Percentiles rank a stretch among this genome's conserved stretches.
phyloP scores from a whole-genome alignment of 92 coral and sea anemone genomes.

The Micromussa lordhowensis region DNA sequence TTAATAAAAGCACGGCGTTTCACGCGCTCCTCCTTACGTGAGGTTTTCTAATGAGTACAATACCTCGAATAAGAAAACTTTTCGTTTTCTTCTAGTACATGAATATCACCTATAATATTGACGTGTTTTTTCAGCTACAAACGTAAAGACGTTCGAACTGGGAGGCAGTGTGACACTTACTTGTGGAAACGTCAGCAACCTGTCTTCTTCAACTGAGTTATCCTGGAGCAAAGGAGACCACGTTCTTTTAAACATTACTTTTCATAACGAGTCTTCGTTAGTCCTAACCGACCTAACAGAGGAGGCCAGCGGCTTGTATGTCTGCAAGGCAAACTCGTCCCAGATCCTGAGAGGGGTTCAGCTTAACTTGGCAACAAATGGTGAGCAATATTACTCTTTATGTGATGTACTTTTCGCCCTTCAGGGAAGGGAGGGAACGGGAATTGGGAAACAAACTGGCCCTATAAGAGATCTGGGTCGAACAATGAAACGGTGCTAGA shows the following conservation, averaged over 20 bases:
- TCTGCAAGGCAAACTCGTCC: slow-evolving; percentile 22
- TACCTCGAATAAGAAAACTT: too few relatives aligned
- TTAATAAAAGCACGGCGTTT: too few relatives aligned
- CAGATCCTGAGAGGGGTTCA: neutral
- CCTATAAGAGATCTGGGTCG: too few relatives aligned
- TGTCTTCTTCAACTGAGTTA: neutral
- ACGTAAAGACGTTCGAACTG: neutral
- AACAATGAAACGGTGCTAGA: too few relatives aligned
- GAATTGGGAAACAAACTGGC: too few relatives aligned
- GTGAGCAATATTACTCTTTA: neutral
- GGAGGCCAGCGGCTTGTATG: slow-evolving; percentile 20
- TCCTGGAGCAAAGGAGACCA: slow-evolving; percentile 22
- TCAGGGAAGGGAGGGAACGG: neutral
- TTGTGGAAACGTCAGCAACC: slow-evolving; percentile 18
- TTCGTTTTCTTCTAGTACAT: neutral
- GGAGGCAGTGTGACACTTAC: slow-evolving; percentile 16
- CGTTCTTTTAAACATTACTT: neutral
- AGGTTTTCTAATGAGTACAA: too few relatives aligned
- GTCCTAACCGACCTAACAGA: slow-evolving; percentile 2
- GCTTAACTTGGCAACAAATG: neutral
- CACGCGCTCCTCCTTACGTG: too few relatives aligned
- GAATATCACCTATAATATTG: neutral
- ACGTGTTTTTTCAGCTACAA: neutral
- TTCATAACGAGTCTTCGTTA: neutral
- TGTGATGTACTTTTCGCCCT: neutral